These are phyloP conservation scores for Podarcis muralis DNA, from an alignment of 2,113 vertebrate species.

Conservation along the genomic window DNA sequence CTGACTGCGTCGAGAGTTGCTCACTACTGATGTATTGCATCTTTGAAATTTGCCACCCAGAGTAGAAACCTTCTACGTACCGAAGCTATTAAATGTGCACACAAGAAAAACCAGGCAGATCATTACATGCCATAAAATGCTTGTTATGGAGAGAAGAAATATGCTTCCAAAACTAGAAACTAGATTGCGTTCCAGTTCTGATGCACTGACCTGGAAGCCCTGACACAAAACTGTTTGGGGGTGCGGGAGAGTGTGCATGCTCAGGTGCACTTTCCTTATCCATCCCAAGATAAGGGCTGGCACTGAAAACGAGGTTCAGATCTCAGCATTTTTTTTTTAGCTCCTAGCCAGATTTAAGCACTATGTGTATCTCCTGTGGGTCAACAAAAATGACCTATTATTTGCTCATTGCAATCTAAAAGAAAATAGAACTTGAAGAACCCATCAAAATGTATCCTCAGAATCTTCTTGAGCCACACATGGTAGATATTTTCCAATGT, in stretches of 20 bases:
- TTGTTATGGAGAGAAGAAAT: background rate
- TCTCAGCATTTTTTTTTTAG: background rate
- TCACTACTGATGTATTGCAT: background rate
- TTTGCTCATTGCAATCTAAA: background rate
- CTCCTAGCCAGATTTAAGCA: background rate
- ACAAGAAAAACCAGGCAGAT: background rate
- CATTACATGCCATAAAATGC: background rate
- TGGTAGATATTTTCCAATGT: background rate
- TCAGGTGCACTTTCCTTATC: background rate
- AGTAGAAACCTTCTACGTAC: background rate
- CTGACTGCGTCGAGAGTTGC: too few species aligned
- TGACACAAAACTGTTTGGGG: background rate
- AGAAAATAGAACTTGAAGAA: background rate
- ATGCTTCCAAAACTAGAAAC: background rate
- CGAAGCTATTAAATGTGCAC: background rate
- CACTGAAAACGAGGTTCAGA: background rate
- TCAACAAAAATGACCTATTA: too few species aligned
- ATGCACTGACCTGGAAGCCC: background rate
- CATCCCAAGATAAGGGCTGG: background rate
- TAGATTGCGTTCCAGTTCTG: background rate
- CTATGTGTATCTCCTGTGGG: background rate
- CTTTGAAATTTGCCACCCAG: background rate
- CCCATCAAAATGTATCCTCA: background rate
- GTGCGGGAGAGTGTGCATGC: background rate
- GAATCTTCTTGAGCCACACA: background rate